Percentiles rank a stretch among this genome's conserved stretches.
phyloP scores from a whole-genome alignment of 1,140 invertebrate genomes.

The Centruroides sculpturatus region DNA sequence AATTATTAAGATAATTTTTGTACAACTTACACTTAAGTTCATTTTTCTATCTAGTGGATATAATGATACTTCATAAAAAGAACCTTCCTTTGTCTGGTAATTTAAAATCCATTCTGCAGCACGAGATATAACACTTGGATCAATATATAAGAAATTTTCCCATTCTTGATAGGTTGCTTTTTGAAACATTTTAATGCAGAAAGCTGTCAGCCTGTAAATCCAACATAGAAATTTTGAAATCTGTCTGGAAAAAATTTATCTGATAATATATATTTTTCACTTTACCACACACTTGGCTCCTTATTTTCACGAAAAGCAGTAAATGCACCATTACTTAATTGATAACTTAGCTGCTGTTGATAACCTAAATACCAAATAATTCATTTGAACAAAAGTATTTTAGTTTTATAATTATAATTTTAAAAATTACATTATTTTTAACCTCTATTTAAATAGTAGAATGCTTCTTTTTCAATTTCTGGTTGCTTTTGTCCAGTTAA shows the following conservation, averaged over 20 bases:
- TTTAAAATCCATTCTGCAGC: constrained; percentile 61
- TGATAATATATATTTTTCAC: background rate
- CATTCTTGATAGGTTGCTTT: constrained; percentile 75
- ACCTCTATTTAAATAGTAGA: constrained; percentile 67
- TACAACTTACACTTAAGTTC: constrained; percentile 44
- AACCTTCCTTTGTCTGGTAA: constrained; percentile 60
- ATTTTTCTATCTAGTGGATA: constrained; percentile 61
- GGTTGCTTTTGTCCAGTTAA: constrained; percentile 58
- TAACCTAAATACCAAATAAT: constrained; percentile 32
- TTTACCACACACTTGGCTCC: constrained; percentile 14
- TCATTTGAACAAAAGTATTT: background rate
- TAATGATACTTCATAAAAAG: constrained; percentile 72
- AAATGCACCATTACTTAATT: constrained; percentile 80
- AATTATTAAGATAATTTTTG: background rate
- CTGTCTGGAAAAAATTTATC: background rate
- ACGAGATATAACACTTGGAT: constrained; percentile 59
- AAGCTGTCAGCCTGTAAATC: constrained; percentile 54
- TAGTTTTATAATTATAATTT: background rate
- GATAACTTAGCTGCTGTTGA: constrained; percentile 78
- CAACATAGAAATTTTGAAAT: background rate
- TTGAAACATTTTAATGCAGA: constrained; percentile 65
- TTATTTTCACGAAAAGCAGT: constrained; percentile 57
- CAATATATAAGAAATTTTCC: constrained; percentile 84
- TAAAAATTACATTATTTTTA: constrained; percentile 3
- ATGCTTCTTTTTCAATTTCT: constrained; percentile 54